A percentile compares a stretch with the other conserved stretches of the same genome.
phyloP scores from a whole-genome alignment of 2,888 invertebrate genomes.

The Platycheirus albimanus region DNA sequence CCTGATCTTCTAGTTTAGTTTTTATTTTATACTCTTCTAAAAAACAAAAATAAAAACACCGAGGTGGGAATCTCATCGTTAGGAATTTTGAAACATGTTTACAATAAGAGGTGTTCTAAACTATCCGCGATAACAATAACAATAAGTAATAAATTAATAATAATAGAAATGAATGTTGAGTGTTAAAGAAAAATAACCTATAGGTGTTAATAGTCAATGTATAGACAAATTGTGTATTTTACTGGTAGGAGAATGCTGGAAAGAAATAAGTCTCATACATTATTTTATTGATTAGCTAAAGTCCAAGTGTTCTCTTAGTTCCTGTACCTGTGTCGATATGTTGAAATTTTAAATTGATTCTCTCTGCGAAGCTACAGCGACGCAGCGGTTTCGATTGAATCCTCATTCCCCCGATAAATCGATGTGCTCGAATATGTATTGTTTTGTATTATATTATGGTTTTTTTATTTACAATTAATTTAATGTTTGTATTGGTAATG shows the following conservation, averaged over 20 bases:
- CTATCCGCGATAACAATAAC: conserved; percentile 56
- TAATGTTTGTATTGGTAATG: conserved; percentile 40
- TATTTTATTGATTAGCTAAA: conserved; percentile 31
- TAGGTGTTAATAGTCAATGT: conserved; percentile 72
- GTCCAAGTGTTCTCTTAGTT: conserved; percentile 68
- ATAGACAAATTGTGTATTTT: conserved; percentile 71
- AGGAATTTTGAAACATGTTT: conserved; percentile 57
- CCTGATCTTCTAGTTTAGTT: conserved; percentile 38
- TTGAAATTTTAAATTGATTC: conserved; percentile 34
- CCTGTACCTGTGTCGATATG: conserved; percentile 69
- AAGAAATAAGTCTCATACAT: conserved; percentile 34
- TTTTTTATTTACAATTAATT: conserved; percentile 30
- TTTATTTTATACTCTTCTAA: conserved; percentile 63
- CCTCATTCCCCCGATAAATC: conserved; percentile 26
- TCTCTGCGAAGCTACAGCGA: too few relatives aligned
- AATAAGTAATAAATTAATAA: conserved; percentile 50
- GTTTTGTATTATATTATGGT: conserved; percentile 16
- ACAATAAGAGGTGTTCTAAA: conserved; percentile 58
- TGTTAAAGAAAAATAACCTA: conserved; percentile 62
- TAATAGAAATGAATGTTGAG: conserved; percentile 57
- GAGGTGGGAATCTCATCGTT: conserved; percentile 56
- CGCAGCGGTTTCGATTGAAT: conserved; percentile 42
- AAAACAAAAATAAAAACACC: too few relatives aligned
- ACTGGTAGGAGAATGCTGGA: conserved; percentile 56
- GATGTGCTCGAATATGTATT: conserved; percentile 61